Evolutionary conservation across 2,888 invertebrate species (phyloP).

Genomic region (Lobophora halterata): DNA sequence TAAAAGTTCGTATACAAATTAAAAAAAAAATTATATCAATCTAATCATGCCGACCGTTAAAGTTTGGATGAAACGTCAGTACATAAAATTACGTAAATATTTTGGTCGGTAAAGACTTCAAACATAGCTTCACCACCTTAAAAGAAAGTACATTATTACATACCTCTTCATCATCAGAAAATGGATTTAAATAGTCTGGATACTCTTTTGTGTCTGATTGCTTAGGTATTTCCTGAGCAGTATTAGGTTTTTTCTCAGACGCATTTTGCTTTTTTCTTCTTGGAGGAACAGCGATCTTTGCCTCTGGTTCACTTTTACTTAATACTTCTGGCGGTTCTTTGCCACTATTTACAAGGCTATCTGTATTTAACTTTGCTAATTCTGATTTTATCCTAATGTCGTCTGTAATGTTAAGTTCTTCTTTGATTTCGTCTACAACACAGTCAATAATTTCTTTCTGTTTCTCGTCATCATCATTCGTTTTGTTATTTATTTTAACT

Average conservation of each 20-base stretch:
- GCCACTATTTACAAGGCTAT: slow-evolving; percentile 7
- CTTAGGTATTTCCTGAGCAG: slow-evolving; percentile 32
- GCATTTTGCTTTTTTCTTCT: slow-evolving; percentile 61
- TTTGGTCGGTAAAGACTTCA: too few species aligned
- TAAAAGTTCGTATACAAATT: too few species aligned
- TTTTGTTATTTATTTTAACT: slow-evolving; percentile 40
- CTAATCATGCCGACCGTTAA: too few species aligned
- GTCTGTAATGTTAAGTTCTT: slow-evolving; percentile 63
- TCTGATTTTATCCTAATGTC: slow-evolving; percentile 63
- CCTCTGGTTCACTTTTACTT: slow-evolving; percentile 45
- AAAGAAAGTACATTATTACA: background rate
- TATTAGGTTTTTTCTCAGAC: slow-evolving; percentile 38
- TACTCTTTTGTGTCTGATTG: slow-evolving; percentile 69
- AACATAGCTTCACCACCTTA: too few species aligned
- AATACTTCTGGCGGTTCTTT: slow-evolving; percentile 27
- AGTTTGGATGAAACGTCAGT: too few species aligned
- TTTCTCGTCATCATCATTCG: slow-evolving; percentile 25
- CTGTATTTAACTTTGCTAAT: slow-evolving; percentile 51
- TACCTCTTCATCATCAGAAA: slow-evolving; percentile 83
- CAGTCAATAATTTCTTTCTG: slow-evolving; percentile 29
- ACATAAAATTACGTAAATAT: too few species aligned
- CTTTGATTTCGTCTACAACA: slow-evolving; percentile 34
- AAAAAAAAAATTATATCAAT: too few species aligned
- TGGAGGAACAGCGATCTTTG: slow-evolving; percentile 67
- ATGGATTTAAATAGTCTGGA: slow-evolving; percentile 92